Evolutionary conservation across 64 coral and sea anemone genomes (phyloP), one percentile per base, ranked within the genome.

Genomic region (Anthopleura sola): DNA sequence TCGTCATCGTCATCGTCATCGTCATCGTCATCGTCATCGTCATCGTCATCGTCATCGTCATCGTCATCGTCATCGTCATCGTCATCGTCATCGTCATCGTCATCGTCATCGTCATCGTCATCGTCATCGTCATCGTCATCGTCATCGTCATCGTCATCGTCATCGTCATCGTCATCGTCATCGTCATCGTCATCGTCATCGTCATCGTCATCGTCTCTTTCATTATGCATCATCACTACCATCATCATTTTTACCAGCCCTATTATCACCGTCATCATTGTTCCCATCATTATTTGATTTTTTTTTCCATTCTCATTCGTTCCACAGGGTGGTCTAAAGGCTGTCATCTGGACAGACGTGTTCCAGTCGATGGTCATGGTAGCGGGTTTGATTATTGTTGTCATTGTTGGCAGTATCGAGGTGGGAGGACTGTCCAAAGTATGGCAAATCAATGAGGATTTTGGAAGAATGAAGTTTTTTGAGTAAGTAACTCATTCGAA

Each of bases 311-410:
- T 79, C 1, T 2, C 44, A 57, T 84, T 88, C 31, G 58, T 5
- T 21, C 44, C 4, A 23, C 11, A 93, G 92, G 92, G 92, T 33
- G 92, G 92, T 78, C 87, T 93, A 1, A 93, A 93, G 64, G 92
- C 91, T 33, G 91, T 93, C 21, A 93, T 93, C 57, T 93, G 91
- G 91, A 93, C 91, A 31, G 91, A 93, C 40, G 92, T 93, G 3
- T 93, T 93, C 78, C 92, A 93, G 49, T 89, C 92, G 10, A 16
- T 82, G 2, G 83, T 93, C 31, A 93, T 93, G 92, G 49, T 93
- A 5, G 51, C 80, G 13, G 91, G 91, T 20, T 68, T 93, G 12
- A 93, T 93, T n/a, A 53, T 85, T 19, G 91, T 93, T 60, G 91
- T 88, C 5, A 68, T 93, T 69, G 91, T 93, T 16, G 91, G 91